A percentile compares a stretch with the other conserved stretches of the same genome.
These are phyloP conservation scores for Ormyrus thymus DNA, from an alignment of 2,888 invertebrate species.

Conservation along the genomic window DNA sequence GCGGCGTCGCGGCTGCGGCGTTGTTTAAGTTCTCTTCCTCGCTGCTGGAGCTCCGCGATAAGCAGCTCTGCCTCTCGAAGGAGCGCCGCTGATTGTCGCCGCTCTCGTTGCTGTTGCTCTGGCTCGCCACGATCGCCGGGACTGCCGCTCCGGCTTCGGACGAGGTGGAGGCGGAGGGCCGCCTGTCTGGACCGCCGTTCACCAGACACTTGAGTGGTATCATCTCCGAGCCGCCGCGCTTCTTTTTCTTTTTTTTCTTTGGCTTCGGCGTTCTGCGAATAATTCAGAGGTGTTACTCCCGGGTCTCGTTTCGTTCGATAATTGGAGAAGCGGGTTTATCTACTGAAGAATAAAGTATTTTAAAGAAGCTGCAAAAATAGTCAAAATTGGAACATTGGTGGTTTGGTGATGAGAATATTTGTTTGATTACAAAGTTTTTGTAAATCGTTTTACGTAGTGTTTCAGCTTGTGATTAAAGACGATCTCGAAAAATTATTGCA, in stretches of 20 bases:
- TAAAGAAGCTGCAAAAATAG: too few relatives aligned
- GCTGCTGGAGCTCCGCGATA: conserved; percentile 44
- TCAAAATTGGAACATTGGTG: too few relatives aligned
- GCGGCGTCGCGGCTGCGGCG: conserved; percentile 33
- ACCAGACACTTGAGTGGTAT: conserved; percentile 69
- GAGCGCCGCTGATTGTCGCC: conserved; percentile 6
- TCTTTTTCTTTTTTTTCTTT: conserved; percentile 12
- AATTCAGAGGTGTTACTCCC: too few relatives aligned
- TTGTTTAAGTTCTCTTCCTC: conserved; percentile 62
- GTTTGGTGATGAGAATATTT: too few relatives aligned
- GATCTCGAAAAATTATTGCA: not conserved
- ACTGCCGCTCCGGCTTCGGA: not conserved
- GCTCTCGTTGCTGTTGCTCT: not conserved
- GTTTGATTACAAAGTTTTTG: not conserved
- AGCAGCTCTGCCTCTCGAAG: conserved; percentile 18
- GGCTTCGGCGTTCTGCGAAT: too few relatives aligned
- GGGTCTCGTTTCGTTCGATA: too few relatives aligned
- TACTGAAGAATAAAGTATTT: too few relatives aligned
- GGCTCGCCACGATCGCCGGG: not conserved
- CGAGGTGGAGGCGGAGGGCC: conserved; percentile 59
- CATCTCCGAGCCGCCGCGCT: conserved; percentile 60
- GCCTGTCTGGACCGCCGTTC: conserved; percentile 70
- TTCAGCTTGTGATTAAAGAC: not conserved
- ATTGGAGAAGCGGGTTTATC: too few relatives aligned
- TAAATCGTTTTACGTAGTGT: not conserved